These are phyloP conservation scores for Leucania comma DNA, from an alignment of 2,888 invertebrate species.

Conservation along the genomic window DNA sequence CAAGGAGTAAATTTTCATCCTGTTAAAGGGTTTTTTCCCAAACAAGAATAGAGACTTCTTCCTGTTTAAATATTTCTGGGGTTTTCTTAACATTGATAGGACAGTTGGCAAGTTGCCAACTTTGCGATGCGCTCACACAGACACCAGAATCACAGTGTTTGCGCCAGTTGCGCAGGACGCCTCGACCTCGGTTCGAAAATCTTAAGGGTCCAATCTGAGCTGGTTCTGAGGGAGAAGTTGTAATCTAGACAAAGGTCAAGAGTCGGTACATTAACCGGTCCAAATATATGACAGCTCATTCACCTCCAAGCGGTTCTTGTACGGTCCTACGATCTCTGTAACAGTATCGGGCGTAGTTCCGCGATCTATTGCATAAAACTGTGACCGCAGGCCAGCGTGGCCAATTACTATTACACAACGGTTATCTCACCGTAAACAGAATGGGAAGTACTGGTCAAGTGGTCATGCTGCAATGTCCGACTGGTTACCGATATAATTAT, in stretches of 20 bases:
- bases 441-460: conserved; percentile 59
- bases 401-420: conserved; percentile 56
- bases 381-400: conserved; percentile 58
- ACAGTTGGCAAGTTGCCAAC: too few species aligned
- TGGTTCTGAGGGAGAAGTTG: too few species aligned
- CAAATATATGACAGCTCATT: conserved; percentile 3
- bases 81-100: conserved; percentile 6
- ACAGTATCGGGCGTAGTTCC: conserved; percentile 63
- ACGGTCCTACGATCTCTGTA: conserved; percentile 23
- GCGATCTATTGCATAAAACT: conserved; percentile 71
- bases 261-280: background rate
- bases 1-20: background rate
- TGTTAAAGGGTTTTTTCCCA: background rate
- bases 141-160: background rate
- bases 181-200: too few species aligned
- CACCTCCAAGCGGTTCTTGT: conserved; percentile 11
- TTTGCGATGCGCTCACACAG: background rate
- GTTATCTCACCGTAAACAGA: conserved; percentile 69
- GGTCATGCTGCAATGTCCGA: conserved; percentile 50
- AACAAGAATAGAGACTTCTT: background rate
- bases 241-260: background rate
- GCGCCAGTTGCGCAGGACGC: background rate
- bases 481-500: conserved; percentile 8
- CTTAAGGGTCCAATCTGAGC: too few species aligned
- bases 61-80: background rate